Conservation (phyloP, 2,888 invertebrate genomes). For the Allacma fusca region DNA sequence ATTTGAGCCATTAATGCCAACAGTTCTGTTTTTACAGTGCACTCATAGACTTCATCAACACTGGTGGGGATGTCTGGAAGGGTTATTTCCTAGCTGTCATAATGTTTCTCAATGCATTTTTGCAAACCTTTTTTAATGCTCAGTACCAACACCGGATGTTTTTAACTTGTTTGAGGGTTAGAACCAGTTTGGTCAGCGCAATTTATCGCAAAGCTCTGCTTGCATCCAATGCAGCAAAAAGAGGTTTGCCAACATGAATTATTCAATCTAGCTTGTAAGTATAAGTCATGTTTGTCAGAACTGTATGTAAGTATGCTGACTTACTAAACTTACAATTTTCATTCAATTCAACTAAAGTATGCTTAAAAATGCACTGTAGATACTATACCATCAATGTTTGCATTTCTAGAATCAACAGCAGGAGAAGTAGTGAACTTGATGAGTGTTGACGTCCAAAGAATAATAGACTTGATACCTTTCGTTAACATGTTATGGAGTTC, state of each 20-base stretch:
- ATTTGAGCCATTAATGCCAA: too few relatives aligned
- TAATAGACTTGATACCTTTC: conserved; percentile 76
- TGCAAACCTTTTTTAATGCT: conserved; percentile 84
- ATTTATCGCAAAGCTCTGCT: conserved; percentile 79
- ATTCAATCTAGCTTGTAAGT: too few relatives aligned
- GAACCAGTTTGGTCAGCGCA: conserved; percentile 86
- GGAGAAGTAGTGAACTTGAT: conserved; percentile 92
- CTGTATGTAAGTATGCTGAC: too few relatives aligned
- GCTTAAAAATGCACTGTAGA: too few relatives aligned
- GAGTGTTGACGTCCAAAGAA: conserved; percentile 89
- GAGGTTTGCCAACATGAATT: conserved; percentile 17
- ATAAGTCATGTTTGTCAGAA: too few relatives aligned
- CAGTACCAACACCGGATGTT: conserved; percentile 94
- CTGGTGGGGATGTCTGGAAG: conserved; percentile 76
- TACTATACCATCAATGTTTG: too few relatives aligned
- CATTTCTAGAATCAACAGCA: conserved; percentile 73
- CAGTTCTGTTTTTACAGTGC: conserved; percentile 58
- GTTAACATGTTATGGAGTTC: conserved; percentile 68
- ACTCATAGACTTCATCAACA: conserved; percentile 75
- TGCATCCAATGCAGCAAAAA: conserved; percentile 47
- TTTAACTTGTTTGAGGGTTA: conserved; percentile 86
- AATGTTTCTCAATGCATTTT: conserved; percentile 76
- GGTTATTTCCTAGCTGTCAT: conserved; percentile 78
- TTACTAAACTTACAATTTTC: too few relatives aligned
- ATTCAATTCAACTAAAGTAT: too few relatives aligned